Evolutionary conservation across 2,113 vertebrate species (phyloP).

Genomic region (Corapipo altera): DNA sequence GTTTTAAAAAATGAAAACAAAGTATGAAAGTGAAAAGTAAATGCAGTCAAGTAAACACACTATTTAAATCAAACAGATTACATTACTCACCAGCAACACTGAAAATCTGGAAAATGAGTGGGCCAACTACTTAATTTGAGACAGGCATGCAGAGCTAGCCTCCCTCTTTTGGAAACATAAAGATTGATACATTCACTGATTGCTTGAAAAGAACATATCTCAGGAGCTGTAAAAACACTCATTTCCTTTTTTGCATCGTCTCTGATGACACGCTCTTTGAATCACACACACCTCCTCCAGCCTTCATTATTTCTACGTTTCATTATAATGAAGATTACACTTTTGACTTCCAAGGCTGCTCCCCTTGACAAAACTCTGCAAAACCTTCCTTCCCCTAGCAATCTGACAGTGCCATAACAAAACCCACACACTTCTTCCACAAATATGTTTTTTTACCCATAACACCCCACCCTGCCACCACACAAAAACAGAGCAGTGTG

Average conservation of each 20-base stretch:
- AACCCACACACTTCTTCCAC: neutral
- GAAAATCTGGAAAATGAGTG: neutral
- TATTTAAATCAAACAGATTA: neutral
- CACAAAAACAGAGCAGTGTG: rapidly evolving
- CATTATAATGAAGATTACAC: conserved; percentile 26
- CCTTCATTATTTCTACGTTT: conserved; percentile 11
- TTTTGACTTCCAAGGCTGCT: neutral
- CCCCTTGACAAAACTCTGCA: neutral
- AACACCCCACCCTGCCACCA: neutral
- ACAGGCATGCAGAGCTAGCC: neutral
- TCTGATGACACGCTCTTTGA: neutral
- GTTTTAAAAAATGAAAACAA: neutral
- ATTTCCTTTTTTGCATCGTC: neutral
- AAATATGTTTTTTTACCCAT: neutral
- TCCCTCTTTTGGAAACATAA: neutral
- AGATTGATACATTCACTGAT: neutral
- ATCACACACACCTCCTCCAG: conserved; percentile 28
- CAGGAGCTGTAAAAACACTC: neutral
- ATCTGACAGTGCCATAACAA: neutral
- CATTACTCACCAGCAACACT: neutral
- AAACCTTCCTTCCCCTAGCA: neutral
- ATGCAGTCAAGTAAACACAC: neutral
- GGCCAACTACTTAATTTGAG: neutral
- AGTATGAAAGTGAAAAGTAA: neutral
- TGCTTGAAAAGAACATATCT: neutral